A percentile compares a stretch with the other conserved stretches of the same genome.
phyloP scores from a whole-genome alignment of 2,113 vertebrate species.

The Lynx canadensis region DNA sequence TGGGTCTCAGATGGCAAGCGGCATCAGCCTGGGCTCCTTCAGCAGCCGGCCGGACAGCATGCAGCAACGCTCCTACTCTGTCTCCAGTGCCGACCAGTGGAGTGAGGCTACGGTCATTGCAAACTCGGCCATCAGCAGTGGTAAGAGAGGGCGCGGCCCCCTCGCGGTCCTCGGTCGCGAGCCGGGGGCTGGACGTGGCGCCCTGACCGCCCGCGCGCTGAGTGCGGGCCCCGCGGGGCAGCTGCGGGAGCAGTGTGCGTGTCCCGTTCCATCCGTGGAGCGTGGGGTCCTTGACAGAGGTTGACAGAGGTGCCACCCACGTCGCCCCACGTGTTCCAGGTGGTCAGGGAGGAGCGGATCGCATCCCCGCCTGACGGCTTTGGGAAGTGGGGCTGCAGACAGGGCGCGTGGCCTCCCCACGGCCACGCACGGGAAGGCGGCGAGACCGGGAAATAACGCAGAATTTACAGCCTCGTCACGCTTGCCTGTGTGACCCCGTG shows the following conservation, averaged over 20 bases:
- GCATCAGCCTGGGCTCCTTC: slow-evolving; percentile 95
- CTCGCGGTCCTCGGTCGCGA: not conserved
- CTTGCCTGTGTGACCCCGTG: accelerated
- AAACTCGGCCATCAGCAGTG: slow-evolving; percentile 97
- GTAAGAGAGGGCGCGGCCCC: slow-evolving; percentile 85
- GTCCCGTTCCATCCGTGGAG: accelerated
- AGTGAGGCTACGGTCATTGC: slow-evolving; percentile 96
- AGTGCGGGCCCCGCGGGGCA: accelerated
- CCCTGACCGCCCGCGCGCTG: not conserved
- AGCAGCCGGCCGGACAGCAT: slow-evolving; percentile 94
- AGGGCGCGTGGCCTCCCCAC: not conserved
- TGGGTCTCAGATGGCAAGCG: slow-evolving; percentile 94
- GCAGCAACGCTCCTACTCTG: slow-evolving; percentile 98
- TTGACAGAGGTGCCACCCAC: accelerated
- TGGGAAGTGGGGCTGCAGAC: not conserved
- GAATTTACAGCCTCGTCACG: accelerated
- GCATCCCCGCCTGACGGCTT: not conserved
- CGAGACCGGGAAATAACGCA: accelerated
- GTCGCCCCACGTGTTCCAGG: not conserved
- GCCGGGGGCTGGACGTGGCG: not conserved
- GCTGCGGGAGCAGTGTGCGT: accelerated
- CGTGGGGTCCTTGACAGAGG: not conserved
- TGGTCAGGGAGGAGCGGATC: not conserved
- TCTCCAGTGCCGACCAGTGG: slow-evolving; percentile 99
- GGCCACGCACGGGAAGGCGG: accelerated